Percentiles rank a stretch among this genome's conserved stretches.
These are phyloP conservation scores for Nomada flava DNA, from an alignment of 2,888 invertebrate genomes.

Conservation along the genomic window DNA sequence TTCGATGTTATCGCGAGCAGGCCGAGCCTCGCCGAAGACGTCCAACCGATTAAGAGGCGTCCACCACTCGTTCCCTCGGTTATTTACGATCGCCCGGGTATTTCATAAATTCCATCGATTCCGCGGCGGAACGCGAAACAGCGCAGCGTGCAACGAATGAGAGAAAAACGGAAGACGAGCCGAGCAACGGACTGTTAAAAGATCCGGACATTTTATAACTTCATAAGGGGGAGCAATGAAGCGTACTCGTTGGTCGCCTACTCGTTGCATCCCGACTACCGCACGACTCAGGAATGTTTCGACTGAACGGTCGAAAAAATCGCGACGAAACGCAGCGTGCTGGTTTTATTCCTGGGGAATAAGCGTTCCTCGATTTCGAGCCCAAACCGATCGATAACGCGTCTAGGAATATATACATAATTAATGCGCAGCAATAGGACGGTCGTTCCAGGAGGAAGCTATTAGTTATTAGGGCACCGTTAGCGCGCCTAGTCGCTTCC, in stretches of 20 bases:
- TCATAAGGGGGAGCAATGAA: constrained; percentile 58
- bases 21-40: background rate
- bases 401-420: constrained; percentile 24
- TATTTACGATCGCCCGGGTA: constrained; percentile 6
- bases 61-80: constrained; percentile 7
- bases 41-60: constrained; percentile 14
- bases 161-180: background rate
- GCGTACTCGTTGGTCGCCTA: constrained; percentile 41
- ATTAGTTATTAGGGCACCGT: constrained; percentile 64
- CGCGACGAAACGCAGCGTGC: constrained; percentile 46
- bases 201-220: constrained; percentile 47
- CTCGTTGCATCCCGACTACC: constrained; percentile 8
- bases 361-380: constrained; percentile 51
- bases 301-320: background rate
- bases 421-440: constrained; percentile 58
- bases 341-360: constrained; percentile 41
- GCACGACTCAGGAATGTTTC: constrained; percentile 39
- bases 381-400: constrained; percentile 58
- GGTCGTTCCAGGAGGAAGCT: constrained; percentile 63
- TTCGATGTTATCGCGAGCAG: background rate
- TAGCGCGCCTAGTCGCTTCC: constrained; percentile 66
- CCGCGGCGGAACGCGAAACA: background rate
- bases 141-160: background rate
- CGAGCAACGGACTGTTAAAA: constrained; percentile 13
- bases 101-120: constrained; percentile 39